Evolutionary conservation across 2,888 invertebrate species (phyloP).

Genomic region (Shargacucullia verbasci): DNA sequence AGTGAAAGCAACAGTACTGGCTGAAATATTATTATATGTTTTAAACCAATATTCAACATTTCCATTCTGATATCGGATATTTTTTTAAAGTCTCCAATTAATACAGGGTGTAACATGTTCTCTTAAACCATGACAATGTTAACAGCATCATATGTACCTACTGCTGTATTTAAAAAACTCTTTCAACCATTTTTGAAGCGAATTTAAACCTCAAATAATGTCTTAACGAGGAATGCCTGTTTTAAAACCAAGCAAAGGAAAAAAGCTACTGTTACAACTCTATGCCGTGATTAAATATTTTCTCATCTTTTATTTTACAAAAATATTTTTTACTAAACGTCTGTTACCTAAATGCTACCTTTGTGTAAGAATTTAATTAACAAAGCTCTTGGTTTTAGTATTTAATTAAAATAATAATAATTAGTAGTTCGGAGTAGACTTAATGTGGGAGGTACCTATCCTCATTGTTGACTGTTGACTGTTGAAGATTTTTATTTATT

Average conservation of each 20-base stretch:
- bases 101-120: too few species aligned
- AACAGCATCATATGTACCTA: too few species aligned
- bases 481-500: background rate
- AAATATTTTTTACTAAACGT: slow-evolving; percentile 19
- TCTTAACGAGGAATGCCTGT: slow-evolving; percentile 12
- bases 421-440: slow-evolving; percentile 31
- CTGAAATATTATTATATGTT: too few species aligned
- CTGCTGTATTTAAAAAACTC: too few species aligned
- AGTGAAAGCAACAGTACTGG: too few species aligned
- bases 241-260: slow-evolving; percentile 18
- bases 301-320: slow-evolving; percentile 24
- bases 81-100: too few species aligned
- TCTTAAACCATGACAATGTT: too few species aligned
- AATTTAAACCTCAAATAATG: slow-evolving; percentile 13
- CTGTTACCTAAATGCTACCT: slow-evolving; percentile 34
- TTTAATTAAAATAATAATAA: slow-evolving; percentile 36
- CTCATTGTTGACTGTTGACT: background rate
- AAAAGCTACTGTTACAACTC: slow-evolving; percentile 15
- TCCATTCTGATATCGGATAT: too few species aligned
- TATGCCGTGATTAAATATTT: slow-evolving; percentile 36
- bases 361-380: slow-evolving; percentile 46
- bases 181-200: background rate
- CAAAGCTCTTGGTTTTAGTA: slow-evolving; percentile 29
- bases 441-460: background rate
- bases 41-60: too few species aligned